Conservation (phyloP, 2,888 invertebrate genomes). For the Drosophila histrio region DNA sequence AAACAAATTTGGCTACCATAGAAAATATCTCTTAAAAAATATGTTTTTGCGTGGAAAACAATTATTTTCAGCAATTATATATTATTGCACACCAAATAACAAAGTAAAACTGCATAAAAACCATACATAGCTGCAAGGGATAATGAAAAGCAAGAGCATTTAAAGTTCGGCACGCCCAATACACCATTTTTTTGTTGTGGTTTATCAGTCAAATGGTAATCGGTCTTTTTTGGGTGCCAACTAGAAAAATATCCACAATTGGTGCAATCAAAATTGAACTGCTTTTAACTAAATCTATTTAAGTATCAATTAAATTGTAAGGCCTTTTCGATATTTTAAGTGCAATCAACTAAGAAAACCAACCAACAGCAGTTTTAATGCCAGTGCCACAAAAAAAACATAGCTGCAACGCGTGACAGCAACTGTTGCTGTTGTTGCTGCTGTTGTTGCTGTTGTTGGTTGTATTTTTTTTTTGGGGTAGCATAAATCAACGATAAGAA, state of each 20-base stretch:
- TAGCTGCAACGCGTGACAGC: constrained; percentile 16
- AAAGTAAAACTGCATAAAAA: background rate
- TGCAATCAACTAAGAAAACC: constrained; percentile 40
- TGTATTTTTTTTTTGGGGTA: constrained; percentile 27
- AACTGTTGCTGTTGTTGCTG: constrained; percentile 5
- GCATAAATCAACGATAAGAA: constrained; percentile 79
- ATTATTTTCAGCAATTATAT: no score
- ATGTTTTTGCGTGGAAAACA: no score
- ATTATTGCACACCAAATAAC: no score
- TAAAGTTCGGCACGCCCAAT: background rate
- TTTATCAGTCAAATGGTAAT: constrained; percentile 33
- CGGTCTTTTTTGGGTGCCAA: constrained; percentile 17
- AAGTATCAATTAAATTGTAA: constrained; percentile 43
- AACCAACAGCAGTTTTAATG: constrained; percentile 16
- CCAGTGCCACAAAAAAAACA: constrained; percentile 13
- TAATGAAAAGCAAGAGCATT: background rate
- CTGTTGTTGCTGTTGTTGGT: background rate
- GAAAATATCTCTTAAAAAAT: no score
- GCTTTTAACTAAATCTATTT: constrained; percentile 30
- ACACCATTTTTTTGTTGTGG: background rate
- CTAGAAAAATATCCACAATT: constrained; percentile 53
- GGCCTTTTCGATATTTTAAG: constrained; percentile 47
- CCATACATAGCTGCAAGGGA: no score
- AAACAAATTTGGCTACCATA: no score
- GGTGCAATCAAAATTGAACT: constrained; percentile 31